Conservation (phyloP, 2,113 vertebrate species). For the Bufo gargarizans region DNA sequence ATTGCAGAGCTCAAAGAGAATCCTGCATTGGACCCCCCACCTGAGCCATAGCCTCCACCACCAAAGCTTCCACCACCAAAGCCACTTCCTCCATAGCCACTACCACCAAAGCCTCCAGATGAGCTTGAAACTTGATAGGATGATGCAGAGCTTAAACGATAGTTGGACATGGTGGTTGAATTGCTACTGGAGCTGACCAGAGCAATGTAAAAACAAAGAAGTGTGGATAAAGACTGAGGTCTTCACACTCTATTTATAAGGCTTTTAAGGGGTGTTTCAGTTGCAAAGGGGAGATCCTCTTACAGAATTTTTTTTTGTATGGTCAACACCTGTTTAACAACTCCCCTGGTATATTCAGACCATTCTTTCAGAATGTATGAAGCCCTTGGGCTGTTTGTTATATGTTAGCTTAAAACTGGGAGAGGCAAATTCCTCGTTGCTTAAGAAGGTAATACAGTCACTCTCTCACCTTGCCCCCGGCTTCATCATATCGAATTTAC, state of each 20-base stretch:
- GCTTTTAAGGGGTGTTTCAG: conserved; percentile 60
- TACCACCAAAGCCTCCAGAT: background rate
- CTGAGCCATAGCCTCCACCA: conserved; percentile 12
- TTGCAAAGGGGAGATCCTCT: conserved; percentile 60
- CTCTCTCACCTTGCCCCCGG: conserved; percentile 17
- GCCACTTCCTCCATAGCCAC: conserved; percentile 38
- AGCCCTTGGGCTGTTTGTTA: conserved; percentile 48
- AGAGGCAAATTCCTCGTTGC: conserved; percentile 50
- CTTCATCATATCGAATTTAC: conserved; percentile 9
- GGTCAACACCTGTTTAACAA: conserved; percentile 51
- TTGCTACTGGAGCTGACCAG: conserved; percentile 51
- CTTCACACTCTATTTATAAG: conserved; percentile 64
- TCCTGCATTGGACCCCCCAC: conserved; percentile 20
- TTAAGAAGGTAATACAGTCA: conserved; percentile 20
- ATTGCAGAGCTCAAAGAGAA: conserved; percentile 16
- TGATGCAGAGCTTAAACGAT: conserved; percentile 3
- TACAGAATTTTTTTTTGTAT: conserved; percentile 38
- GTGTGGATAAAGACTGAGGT: conserved; percentile 9
- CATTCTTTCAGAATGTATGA: conserved; percentile 63
- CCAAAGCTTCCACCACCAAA: conserved; percentile 2
- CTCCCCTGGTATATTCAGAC: conserved; percentile 63
- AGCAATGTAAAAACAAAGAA: conserved; percentile 63
- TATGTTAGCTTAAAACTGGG: conserved; percentile 50
- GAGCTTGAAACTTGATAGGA: conserved; percentile 19
- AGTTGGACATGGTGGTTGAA: background rate